Percentiles rank a stretch among this genome's conserved stretches.
Conservation (phyloP, 2,888 invertebrate genomes). For the Pristionchus exspectatus region DNA sequence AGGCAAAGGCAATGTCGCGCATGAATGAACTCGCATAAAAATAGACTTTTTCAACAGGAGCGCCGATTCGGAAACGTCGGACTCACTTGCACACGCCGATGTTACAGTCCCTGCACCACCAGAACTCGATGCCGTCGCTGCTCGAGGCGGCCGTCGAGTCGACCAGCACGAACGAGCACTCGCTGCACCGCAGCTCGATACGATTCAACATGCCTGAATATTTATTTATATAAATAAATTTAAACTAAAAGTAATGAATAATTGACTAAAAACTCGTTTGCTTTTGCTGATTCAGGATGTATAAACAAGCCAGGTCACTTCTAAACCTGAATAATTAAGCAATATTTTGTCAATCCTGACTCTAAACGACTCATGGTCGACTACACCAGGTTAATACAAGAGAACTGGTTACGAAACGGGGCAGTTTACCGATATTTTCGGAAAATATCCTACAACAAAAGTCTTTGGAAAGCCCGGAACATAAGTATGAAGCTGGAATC, state of each 20-base stretch:
- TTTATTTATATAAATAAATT: not conserved
- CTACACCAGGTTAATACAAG: not conserved
- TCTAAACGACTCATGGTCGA: no score
- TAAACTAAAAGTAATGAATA: not conserved
- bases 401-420: not conserved
- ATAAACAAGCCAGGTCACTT: no score
- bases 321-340: no score
- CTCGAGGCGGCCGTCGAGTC: conserved; percentile 55
- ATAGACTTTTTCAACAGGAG: not conserved
- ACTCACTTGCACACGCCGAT: conserved; percentile 69
- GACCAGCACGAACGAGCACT: conserved; percentile 43
- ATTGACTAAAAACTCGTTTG: no score
- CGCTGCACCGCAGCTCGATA: conserved; percentile 43
- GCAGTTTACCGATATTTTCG: not conserved
- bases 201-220: conserved; percentile 60
- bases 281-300: no score
- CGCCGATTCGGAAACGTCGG: not conserved
- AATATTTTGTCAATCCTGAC: no score
- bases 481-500: no score
- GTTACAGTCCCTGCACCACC: conserved; percentile 72
- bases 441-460: no score
- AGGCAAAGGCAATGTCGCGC: not conserved
- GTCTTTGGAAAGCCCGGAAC: no score
- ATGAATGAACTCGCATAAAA: not conserved
- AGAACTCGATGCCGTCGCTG: conserved; percentile 62